Conservation (phyloP, 2,888 invertebrate genomes). For the Ctena decussata region DNA sequence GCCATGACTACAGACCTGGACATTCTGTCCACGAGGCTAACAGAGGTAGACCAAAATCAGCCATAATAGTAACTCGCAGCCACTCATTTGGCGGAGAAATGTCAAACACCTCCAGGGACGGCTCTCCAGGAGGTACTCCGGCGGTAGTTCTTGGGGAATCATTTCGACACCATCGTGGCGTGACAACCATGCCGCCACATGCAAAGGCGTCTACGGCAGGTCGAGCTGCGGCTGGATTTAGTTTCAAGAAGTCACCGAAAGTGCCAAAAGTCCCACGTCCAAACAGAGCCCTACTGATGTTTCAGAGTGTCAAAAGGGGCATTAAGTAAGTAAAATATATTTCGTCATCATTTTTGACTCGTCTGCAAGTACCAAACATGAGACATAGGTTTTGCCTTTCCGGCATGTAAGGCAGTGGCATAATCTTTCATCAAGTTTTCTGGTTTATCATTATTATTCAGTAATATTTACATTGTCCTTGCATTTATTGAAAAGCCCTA, state of each 20-base stretch:
- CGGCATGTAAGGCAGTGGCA: too few relatives aligned
- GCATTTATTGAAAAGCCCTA: too few relatives aligned
- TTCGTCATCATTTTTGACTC: too few relatives aligned
- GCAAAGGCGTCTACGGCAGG: conserved; percentile 45
- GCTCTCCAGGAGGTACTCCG: conserved; percentile 63
- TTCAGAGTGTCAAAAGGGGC: conserved; percentile 84
- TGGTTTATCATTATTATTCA: too few relatives aligned
- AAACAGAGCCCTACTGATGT: conserved; percentile 83
- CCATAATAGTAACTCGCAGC: conserved; percentile 75
- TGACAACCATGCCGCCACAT: conserved; percentile 62
- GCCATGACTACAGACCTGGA: conserved; percentile 31
- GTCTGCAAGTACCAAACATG: too few relatives aligned
- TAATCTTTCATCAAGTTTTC: too few relatives aligned
- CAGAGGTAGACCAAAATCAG: conserved; percentile 57
- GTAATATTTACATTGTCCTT: too few relatives aligned
- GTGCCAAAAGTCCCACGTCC: conserved; percentile 85
- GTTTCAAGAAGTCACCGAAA: conserved; percentile 81
- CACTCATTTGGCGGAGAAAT: conserved; percentile 79
- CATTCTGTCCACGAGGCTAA: conserved; percentile 42
- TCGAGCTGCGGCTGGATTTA: conserved; percentile 66
- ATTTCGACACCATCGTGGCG: conserved; percentile 71
- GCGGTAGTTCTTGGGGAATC: conserved; percentile 79
- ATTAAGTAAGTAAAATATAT: conserved; percentile 83
- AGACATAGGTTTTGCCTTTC: too few relatives aligned
- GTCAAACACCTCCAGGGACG: conserved; percentile 54